A percentile compares a stretch with the other conserved stretches of the same genome.
phyloP scores from a whole-genome alignment of 2,113 vertebrate species.

The Kobus ellipsiprymnus region DNA sequence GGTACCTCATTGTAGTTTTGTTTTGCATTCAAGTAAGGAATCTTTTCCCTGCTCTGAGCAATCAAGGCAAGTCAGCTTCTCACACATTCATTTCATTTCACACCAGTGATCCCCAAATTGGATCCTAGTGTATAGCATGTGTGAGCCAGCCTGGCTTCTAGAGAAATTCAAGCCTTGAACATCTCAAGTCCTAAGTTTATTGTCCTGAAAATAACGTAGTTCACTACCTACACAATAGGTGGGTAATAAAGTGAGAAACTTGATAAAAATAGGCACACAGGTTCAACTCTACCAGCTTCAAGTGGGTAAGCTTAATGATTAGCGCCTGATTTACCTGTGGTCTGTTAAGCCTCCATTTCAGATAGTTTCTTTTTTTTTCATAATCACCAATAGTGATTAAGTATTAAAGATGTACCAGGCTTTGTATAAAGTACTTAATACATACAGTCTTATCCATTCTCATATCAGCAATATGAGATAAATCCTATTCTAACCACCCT shows the following conservation, averaged over 20 bases:
- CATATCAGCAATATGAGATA: background rate
- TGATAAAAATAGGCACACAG: background rate
- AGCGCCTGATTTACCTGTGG: background rate
- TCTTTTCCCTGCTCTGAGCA: background rate
- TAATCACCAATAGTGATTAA: background rate
- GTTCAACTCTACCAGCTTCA: background rate
- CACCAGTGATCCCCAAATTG: background rate
- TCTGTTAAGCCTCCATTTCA: background rate
- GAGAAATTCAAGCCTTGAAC: background rate
- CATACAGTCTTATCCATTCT: background rate
- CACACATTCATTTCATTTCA: background rate
- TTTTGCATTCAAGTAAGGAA: background rate
- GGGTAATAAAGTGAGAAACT: background rate
- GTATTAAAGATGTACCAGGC: background rate
- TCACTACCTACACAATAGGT: background rate
- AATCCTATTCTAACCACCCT: background rate
- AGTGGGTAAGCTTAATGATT: background rate
- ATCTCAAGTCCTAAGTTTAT: background rate
- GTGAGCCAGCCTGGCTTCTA: background rate
- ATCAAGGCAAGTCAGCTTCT: background rate
- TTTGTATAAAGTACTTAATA: background rate
- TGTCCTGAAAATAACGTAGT: background rate
- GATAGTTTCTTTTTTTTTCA: background rate
- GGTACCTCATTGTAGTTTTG: background rate
- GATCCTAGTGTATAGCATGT: background rate